Percentiles rank a stretch among this genome's conserved stretches.
Conservation (phyloP, 1,140 invertebrate genomes). For the Mizuhopecten yessoensis region DNA sequence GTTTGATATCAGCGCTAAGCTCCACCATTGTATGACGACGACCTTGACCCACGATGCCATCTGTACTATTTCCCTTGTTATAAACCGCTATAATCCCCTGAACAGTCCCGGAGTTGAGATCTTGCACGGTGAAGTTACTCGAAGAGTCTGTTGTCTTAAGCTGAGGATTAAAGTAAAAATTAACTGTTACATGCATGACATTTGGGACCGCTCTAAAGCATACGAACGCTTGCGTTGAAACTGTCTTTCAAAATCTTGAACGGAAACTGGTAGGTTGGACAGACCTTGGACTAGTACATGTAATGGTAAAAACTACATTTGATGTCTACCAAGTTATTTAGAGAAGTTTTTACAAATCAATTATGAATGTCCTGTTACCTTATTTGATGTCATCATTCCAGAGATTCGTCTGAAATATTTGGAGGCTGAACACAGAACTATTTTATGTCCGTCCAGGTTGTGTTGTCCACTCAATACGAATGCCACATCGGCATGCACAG, state of each 20-base stretch:
- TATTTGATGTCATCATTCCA: not conserved
- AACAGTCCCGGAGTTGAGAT: conserved; percentile 72
- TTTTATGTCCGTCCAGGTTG: conserved; percentile 74
- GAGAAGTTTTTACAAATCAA: too few species aligned
- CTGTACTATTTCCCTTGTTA: conserved; percentile 44
- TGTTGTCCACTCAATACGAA: conserved; percentile 72
- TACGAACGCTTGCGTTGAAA: too few species aligned
- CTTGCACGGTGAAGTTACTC: conserved; percentile 65
- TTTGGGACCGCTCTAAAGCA: too few species aligned
- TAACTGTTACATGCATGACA: too few species aligned
- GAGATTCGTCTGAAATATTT: conserved; percentile 73
- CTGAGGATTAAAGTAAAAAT: conserved; percentile 56
- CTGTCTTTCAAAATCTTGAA: too few species aligned
- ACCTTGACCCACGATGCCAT: conserved; percentile 22
- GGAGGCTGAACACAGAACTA: conserved; percentile 76
- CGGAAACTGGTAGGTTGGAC: too few species aligned
- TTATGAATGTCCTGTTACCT: not conserved
- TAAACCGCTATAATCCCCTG: conserved; percentile 71
- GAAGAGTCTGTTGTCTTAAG: conserved; percentile 67
- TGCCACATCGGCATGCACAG: conserved; percentile 74
- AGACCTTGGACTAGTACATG: too few species aligned
- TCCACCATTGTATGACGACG: conserved; percentile 63
- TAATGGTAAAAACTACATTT: too few species aligned
- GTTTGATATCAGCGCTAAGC: conserved; percentile 73
- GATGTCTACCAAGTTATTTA: too few species aligned